A percentile compares a stretch with the other conserved stretches of the same genome.
Conservation (phyloP, 2,113 vertebrate genomes). For the Cromileptes altivelis region DNA sequence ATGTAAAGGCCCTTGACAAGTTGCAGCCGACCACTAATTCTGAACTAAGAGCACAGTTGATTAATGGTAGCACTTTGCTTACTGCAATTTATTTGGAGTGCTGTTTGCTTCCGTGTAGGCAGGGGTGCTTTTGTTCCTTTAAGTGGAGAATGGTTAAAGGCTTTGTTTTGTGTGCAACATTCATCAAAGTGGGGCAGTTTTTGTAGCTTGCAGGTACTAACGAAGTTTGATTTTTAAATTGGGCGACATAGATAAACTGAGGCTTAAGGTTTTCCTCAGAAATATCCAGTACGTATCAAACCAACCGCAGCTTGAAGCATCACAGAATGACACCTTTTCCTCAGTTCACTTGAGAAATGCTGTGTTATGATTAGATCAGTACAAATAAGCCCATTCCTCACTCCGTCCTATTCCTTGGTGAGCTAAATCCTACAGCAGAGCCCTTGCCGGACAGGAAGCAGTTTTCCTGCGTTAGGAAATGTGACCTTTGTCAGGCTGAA, state of each 20-base stretch:
- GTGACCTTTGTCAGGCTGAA: conserved; percentile 83
- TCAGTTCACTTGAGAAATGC: neutral
- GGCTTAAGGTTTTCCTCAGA: neutral
- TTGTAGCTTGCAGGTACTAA: conserved; percentile 32
- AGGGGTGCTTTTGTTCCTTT: conserved; percentile 46
- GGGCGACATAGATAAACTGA: neutral
- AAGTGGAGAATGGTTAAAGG: conserved; percentile 49
- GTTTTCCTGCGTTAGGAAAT: conserved; percentile 87
- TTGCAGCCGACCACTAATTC: conserved; percentile 44
- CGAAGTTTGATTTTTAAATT: conserved; percentile 45
- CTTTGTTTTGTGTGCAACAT: conserved; percentile 52
- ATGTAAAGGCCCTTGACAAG: conserved; percentile 65
- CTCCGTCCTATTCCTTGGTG: conserved; percentile 37
- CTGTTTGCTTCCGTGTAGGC: conserved; percentile 56
- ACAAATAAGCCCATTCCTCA: conserved; percentile 21
- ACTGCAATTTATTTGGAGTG: conserved; percentile 65
- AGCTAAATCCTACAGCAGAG: conserved; percentile 31
- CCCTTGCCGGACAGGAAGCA: conserved; percentile 73
- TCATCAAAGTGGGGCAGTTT: conserved; percentile 26
- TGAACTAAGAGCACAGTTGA: conserved; percentile 49
- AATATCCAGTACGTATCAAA: neutral
- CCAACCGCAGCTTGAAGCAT: neutral
- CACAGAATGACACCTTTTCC: neutral
- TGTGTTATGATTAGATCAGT: neutral
- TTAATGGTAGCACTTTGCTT: conserved; percentile 73